A percentile compares a stretch with the other conserved stretches of the same genome.
These are phyloP conservation scores for Tachina fera DNA, from an alignment of 2,888 invertebrate genomes.

Conservation along the genomic window DNA sequence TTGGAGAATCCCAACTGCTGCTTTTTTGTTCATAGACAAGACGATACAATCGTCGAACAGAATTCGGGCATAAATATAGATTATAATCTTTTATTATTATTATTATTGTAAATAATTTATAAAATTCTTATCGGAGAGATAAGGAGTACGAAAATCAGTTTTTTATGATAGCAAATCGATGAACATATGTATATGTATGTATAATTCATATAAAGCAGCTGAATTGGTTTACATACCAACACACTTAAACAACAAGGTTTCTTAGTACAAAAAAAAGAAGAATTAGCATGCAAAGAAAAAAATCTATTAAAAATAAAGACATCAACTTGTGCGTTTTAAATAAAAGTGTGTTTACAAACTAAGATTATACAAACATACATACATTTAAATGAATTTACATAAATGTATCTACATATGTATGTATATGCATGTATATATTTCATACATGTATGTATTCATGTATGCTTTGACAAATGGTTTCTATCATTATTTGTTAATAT, in stretches of 20 bases:
- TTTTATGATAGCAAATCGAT: too few species aligned
- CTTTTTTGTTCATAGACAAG: too few species aligned
- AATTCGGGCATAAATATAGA: too few species aligned
- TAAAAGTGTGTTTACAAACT: not conserved
- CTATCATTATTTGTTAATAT: slow-evolving; percentile 10
- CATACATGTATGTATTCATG: not conserved
- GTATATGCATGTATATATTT: not conserved
- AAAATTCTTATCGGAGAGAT: too few species aligned
- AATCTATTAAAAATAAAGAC: slow-evolving; percentile 23
- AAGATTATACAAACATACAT: not conserved
- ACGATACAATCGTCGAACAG: too few species aligned
- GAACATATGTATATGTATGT: not conserved
- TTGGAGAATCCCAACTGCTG: too few species aligned
- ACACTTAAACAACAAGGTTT: not conserved
- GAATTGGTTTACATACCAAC: not conserved
- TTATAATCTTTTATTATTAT: too few species aligned
- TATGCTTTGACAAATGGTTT: not conserved
- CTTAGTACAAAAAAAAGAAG: slow-evolving; percentile 22
- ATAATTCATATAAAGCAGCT: not conserved
- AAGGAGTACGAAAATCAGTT: too few species aligned
- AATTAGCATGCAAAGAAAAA: slow-evolving; percentile 7
- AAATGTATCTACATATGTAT: not conserved
- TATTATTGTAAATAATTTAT: too few species aligned
- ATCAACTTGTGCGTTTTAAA: not conserved
- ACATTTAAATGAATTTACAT: not conserved